phyloP scores from a whole-genome alignment of 2,888 invertebrate species.

The Philhelius pedissequus region DNA sequence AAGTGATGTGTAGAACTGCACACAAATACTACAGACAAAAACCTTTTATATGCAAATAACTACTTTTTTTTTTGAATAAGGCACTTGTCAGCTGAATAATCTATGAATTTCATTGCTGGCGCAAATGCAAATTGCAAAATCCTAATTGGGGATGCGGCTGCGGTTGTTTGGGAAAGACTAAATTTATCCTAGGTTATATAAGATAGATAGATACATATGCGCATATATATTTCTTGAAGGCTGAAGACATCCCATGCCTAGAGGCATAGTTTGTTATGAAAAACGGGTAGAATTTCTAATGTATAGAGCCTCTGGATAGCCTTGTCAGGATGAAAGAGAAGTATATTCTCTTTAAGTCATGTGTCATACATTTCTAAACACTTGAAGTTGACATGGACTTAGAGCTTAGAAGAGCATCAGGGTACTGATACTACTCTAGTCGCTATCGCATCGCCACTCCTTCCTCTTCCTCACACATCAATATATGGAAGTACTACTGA shows the following conservation, averaged over 20 bases:
- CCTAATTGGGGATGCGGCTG: constrained; percentile 46
- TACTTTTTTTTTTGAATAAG: too few relatives aligned
- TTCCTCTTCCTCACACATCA: background rate
- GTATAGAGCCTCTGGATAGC: background rate
- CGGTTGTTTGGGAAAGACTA: background rate
- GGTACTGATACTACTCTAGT: background rate
- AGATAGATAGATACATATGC: background rate
- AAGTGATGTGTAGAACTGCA: background rate
- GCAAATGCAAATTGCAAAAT: constrained; percentile 59
- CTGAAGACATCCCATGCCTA: background rate
- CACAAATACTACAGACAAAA: background rate
- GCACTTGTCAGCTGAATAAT: constrained; percentile 60
- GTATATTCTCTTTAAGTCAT: constrained; percentile 37
- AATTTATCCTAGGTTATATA: background rate
- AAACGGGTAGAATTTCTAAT: constrained; percentile 26
- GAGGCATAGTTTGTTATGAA: background rate
- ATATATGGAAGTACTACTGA: background rate
- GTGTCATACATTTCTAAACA: constrained; percentile 57
- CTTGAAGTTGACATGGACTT: constrained; percentile 30
- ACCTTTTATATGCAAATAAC: constrained; percentile 60
- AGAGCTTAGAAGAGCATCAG: background rate
- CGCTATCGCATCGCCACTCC: background rate
- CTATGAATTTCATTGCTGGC: constrained; percentile 62
- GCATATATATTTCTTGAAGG: background rate
- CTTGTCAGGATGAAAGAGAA: constrained; percentile 2